These are phyloP conservation scores for Oxyruncus cristatus DNA, from an alignment of 2,113 vertebrate species.

Conservation along the genomic window DNA sequence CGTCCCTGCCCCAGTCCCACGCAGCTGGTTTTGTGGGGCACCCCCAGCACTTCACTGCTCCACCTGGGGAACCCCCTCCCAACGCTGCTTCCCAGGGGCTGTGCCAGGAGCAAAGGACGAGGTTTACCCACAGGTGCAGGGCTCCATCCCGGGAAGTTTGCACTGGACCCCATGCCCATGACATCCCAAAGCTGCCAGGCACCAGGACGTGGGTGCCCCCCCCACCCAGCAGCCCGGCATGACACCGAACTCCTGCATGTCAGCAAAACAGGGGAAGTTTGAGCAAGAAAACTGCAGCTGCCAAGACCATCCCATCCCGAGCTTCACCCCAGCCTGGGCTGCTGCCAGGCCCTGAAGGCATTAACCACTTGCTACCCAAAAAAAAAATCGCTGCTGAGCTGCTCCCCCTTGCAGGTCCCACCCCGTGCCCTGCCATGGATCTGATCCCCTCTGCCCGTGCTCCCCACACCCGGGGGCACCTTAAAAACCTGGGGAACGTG, in stretches of 20 bases:
- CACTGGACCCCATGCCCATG: fast-evolving
- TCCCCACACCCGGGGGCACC: background rate
- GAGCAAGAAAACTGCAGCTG: background rate
- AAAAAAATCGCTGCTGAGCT: background rate
- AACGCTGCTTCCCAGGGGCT: fast-evolving
- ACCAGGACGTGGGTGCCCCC: background rate
- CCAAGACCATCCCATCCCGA: background rate
- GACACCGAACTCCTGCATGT: background rate
- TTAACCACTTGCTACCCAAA: background rate
- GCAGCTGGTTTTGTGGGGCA: background rate
- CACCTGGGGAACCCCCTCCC: background rate
- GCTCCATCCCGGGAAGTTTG: background rate
- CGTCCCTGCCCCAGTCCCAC: background rate
- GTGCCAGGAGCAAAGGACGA: background rate
- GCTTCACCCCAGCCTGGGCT: background rate
- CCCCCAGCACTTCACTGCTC: background rate
- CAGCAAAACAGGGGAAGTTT: background rate
- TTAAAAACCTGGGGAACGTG: background rate
- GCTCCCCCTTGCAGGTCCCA: background rate
- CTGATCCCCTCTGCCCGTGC: background rate
- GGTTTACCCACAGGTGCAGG: background rate
- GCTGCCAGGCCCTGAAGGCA: background rate
- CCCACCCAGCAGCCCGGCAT: fast-evolving
- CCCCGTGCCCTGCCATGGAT: background rate
- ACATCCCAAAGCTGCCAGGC: background rate